Evolutionary conservation across 2,113 vertebrate species (phyloP).

Genomic region (Ahaetulla prasina): DNA sequence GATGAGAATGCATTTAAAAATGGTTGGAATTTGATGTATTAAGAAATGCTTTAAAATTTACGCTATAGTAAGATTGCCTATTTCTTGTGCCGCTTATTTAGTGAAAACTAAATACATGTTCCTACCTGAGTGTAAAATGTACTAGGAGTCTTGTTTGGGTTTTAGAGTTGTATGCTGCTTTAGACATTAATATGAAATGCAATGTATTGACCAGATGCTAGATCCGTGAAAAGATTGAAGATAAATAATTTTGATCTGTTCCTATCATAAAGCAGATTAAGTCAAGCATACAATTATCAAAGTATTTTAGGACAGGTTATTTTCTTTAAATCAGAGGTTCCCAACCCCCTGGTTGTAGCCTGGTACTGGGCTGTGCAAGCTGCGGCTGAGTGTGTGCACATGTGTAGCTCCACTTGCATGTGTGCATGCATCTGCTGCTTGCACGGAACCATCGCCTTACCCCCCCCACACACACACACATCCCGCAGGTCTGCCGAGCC

Average conservation of each 20-base stretch:
- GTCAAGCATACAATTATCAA: not conserved
- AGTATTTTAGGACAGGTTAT: not conserved
- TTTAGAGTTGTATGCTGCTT: not conserved
- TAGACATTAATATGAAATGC: not conserved
- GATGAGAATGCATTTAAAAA: not conserved
- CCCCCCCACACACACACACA: too few relatives aligned
- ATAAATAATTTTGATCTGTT: not conserved
- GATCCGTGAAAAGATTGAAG: not conserved
- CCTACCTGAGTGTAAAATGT: not conserved
- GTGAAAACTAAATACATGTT: not conserved
- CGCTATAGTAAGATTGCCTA: not conserved
- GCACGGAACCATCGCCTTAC: not conserved
- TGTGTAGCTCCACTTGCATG: not conserved
- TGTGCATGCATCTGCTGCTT: not conserved
- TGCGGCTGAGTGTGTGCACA: not conserved
- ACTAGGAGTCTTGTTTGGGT: not conserved
- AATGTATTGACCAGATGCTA: not conserved
- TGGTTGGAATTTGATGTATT: not conserved
- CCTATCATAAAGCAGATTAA: not conserved
- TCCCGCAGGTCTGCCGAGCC: not conserved
- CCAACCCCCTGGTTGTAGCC: not conserved
- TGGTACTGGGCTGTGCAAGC: accelerated
- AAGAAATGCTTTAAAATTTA: not conserved
- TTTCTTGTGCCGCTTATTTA: not conserved
- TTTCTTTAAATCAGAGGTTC: not conserved